Percentiles rank a stretch among this genome's conserved stretches.
These are phyloP conservation scores for Lasioglossum pauxillum DNA, from an alignment of 2,888 invertebrate species.

Conservation along the genomic window DNA sequence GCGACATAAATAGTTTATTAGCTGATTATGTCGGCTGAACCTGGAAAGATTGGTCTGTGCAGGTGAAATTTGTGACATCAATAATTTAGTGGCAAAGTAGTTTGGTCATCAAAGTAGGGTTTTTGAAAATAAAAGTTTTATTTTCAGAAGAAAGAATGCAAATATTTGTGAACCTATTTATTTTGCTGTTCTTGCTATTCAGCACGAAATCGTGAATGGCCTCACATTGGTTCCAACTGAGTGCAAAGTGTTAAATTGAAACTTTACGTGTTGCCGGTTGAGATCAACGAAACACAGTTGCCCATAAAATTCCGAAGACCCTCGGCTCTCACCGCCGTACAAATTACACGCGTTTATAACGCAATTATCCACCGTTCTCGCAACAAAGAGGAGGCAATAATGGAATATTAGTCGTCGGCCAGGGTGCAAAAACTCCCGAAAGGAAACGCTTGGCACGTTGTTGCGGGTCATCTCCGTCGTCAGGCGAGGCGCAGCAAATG, in stretches of 20 bases:
- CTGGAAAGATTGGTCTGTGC: background rate
- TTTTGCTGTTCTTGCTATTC: background rate
- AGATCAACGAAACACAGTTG: background rate
- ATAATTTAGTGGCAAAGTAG: background rate
- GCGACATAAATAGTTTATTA: background rate
- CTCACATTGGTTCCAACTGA: background rate
- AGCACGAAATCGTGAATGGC: background rate
- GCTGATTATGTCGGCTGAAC: background rate
- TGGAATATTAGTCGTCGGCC: conserved; percentile 31
- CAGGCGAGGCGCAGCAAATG: conserved; percentile 14
- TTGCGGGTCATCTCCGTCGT: background rate
- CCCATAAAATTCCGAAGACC: background rate
- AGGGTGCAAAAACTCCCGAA: conserved; percentile 39
- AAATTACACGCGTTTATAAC: background rate
- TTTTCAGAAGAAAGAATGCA: background rate
- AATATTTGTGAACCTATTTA: background rate
- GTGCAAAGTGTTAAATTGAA: background rate
- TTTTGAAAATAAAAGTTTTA: background rate
- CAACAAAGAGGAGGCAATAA: background rate
- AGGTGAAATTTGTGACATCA: background rate
- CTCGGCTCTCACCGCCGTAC: background rate
- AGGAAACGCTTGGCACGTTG: conserved; percentile 19
- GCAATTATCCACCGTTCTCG: background rate
- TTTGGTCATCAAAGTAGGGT: too few species aligned
- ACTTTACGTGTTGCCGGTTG: too few species aligned